Evolutionary conservation across 35 echinoderm and acorn worm species (phyloP), one percentile per base, ranked within the genome.

Genomic region (Strongylocentrotus purpuratus): DNA sequence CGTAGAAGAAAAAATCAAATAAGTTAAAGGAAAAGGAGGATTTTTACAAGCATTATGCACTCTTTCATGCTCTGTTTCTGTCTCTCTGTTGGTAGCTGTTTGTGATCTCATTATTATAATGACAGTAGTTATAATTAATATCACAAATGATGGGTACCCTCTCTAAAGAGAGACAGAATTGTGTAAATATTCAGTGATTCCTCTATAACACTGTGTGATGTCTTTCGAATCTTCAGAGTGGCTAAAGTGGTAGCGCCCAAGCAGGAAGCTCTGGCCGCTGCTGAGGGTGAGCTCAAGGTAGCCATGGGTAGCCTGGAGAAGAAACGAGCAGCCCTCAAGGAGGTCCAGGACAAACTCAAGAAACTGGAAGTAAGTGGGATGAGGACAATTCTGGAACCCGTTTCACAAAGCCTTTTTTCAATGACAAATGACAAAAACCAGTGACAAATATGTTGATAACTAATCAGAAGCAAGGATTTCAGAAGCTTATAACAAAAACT

Each of bases 331-430:
- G 95, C 94, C 15, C 92, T 99, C 50, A 95, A 94, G 48, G 98
- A 99, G 70, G 98, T 99, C 85, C 98, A 99, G 92, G 98, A 99
- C 96, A 99, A 99, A 85, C 98, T 99, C 22, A 91, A 97, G 87
- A 98, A 99, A 47, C 90, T 99, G 0, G 59, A 93, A 33, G 91
- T 93, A 93, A 32, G 91, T 28, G 9, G 9, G 45, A 18, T 89
- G 4, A 87, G 5, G 6, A 14, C 2, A 14, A 2, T 59, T 59
- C 17, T 59, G n/a, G n/a, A n/a, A n/a, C n/a, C n/a, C n/a, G n/a
- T n/a, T n/a, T n/a, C n/a, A n/a, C n/a, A n/a, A n/a, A n/a, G n/a
- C n/a, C n/a, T n/a, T n/a, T n/a, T n/a, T n/a, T n/a, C n/a, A n/a
- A n/a, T n/a, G n/a, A n/a, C n/a, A n/a, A n/a, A n/a, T n/a, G n/a